A percentile compares a stretch with the other conserved stretches of the same genome.
phyloP scores from a whole-genome alignment of 2,113 vertebrate genomes.

The Ovis aries region DNA sequence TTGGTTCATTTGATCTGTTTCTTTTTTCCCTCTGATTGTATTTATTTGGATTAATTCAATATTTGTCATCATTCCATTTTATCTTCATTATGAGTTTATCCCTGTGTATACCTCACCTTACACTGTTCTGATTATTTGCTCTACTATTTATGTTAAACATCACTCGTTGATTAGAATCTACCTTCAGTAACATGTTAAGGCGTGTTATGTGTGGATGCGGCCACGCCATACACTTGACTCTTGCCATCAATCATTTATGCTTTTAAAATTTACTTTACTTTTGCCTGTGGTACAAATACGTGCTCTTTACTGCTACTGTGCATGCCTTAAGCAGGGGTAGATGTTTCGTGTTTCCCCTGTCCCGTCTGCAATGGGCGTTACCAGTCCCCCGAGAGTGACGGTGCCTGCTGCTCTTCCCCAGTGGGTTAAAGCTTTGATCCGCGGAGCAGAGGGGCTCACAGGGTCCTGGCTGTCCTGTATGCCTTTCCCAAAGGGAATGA shows the following conservation, averaged over 20 bases:
- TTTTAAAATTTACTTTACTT: background rate
- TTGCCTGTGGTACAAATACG: fast-evolving
- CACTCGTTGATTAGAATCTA: background rate
- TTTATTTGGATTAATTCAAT: background rate
- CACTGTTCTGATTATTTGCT: background rate
- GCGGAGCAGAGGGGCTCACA: fast-evolving
- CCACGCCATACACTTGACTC: fast-evolving
- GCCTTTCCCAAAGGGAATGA: background rate
- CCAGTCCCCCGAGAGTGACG: fast-evolving
- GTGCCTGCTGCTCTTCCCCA: fast-evolving
- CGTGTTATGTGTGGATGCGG: fast-evolving
- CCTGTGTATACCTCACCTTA: background rate
- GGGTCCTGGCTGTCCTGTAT: fast-evolving
- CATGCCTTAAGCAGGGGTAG: background rate
- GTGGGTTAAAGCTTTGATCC: fast-evolving
- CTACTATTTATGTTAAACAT: background rate
- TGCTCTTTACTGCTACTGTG: background rate
- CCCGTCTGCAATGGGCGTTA: fast-evolving
- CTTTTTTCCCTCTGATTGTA: background rate
- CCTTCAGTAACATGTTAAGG: too few species aligned
- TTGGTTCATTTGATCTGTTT: background rate
- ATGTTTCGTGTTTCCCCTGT: too few species aligned
- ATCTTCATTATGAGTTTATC: background rate
- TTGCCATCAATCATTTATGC: fast-evolving
- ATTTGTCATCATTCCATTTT: background rate